Base-by-base conservation (phyloP, 2,888 invertebrate genomes). In the Dynastes maya region DNA sequence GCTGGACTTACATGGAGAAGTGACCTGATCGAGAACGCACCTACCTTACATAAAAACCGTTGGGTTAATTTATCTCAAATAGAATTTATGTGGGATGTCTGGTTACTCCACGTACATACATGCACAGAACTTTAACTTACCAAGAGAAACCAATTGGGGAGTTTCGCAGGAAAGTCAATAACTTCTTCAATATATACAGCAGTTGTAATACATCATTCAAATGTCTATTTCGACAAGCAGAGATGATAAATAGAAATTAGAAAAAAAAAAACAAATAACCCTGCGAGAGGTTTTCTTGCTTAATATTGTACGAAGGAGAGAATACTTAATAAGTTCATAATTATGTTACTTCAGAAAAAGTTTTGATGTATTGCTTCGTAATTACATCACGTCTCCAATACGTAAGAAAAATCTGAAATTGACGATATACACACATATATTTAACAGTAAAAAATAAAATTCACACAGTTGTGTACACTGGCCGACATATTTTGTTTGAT, bases 171-270 rank as follows among this genome's bases (percentile, higher is more conserved):
- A 70, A 70, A 29, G 68, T 70, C 29, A 51, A 70, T 53, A 53
- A 32, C 53, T 53, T 70, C 53, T 58, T 58, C 22, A 22, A 16
- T 6, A 55, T 55, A 58, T 58, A 58, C 22, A 8, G 53, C 13
- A 29, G 70, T 53, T 9, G 53, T 70, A 70, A 70, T 70, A 70
- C 70, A 70, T 70, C 70, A 70, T 70, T 70, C 70, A 70, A 37
- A 70, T 32, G 70, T 70, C 70, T 32, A n/a, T 53, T 70, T 70
- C 51, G 70, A 70, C 70, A 70, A 29, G 53, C 32, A 53, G n/a
- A 70, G 55, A 53, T 70, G 55, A 70, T 70, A 70, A 70, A 70
- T 29, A 70, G 53, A 70, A 70, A 70, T 70, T 70, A 70, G 29
- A 70, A 70, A 70, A 53, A 53, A 16, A 22, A 13, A 22, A 2